phyloP scores from a whole-genome alignment of 2,888 invertebrate species.

The Amiota minor region DNA sequence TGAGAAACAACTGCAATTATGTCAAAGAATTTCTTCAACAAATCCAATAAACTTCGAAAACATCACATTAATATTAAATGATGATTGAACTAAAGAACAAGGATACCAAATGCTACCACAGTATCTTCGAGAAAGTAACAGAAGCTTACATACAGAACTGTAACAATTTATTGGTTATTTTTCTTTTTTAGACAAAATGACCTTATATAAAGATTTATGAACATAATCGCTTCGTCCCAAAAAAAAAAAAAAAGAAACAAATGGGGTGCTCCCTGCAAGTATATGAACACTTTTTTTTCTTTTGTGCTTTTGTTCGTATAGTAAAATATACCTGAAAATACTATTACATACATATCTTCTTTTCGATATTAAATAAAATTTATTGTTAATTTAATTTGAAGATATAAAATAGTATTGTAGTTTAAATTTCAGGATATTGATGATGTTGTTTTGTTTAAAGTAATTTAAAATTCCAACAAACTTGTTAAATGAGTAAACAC shows the following conservation, averaged over 20 bases:
- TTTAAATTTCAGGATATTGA: too few species aligned
- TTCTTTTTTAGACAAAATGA: conserved; percentile 61
- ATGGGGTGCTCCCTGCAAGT: not conserved
- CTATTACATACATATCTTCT: too few species aligned
- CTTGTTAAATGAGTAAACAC: too few species aligned
- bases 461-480: too few species aligned
- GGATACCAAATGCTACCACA: conserved; percentile 28
- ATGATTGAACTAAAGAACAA: conserved; percentile 62
- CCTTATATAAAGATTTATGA: conserved; percentile 62
- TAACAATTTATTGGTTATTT: conserved; percentile 69
- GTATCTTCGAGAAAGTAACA: not conserved
- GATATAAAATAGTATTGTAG: too few species aligned
- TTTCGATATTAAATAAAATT: too few species aligned
- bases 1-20: conserved; percentile 55
- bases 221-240: conserved; percentile 11
- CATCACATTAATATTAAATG: conserved; percentile 66
- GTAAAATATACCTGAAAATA: too few species aligned
- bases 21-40: conserved; percentile 54
- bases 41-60: conserved; percentile 67
- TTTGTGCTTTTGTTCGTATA: too few species aligned
- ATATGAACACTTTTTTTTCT: too few species aligned
- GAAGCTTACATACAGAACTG: conserved; percentile 65
- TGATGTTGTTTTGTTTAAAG: too few species aligned
- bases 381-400: too few species aligned
- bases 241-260: not conserved